These are phyloP conservation scores for Laspeyria flexula DNA, from an alignment of 2,888 invertebrate species.

Conservation along the genomic window DNA sequence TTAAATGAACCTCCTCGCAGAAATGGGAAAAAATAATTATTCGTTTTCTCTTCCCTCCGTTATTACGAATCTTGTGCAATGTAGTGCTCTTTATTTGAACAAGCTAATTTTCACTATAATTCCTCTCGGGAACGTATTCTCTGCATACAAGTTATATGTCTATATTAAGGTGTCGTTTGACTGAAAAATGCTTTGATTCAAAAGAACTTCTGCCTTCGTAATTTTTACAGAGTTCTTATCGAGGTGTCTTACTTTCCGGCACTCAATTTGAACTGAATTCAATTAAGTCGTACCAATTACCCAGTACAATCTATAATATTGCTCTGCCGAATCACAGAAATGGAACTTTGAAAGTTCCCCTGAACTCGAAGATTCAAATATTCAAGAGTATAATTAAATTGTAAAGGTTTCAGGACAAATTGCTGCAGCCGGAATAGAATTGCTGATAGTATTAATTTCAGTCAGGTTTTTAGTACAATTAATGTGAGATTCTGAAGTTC, in stretches of 20 bases:
- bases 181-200: no score
- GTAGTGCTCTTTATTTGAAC: constrained; percentile 48
- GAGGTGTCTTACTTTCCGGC: constrained; percentile 25
- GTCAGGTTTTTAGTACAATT: constrained; percentile 63
- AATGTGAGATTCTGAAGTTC: constrained; percentile 54
- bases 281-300: constrained; percentile 63
- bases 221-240: constrained; percentile 10
- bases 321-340: constrained; percentile 51
- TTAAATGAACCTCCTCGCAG: constrained; percentile 47
- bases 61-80: constrained; percentile 44
- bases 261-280: constrained; percentile 55
- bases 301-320: constrained; percentile 57
- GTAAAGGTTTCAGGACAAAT: constrained; percentile 67
- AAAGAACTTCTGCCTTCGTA: no score
- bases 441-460: constrained; percentile 67
- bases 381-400: constrained; percentile 66
- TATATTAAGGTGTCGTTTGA: no score
- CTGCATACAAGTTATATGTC: constrained; percentile 19
- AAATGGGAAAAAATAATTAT: constrained; percentile 55
- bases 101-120: constrained; percentile 49
- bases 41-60: constrained; percentile 34
- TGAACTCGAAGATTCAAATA: constrained; percentile 57
- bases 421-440: constrained; percentile 54
- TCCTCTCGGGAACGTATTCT: constrained; percentile 20
- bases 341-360: constrained; percentile 52